Evolutionary conservation across 2,888 invertebrate species (phyloP).

Genomic region (Apotomis turbidana): DNA sequence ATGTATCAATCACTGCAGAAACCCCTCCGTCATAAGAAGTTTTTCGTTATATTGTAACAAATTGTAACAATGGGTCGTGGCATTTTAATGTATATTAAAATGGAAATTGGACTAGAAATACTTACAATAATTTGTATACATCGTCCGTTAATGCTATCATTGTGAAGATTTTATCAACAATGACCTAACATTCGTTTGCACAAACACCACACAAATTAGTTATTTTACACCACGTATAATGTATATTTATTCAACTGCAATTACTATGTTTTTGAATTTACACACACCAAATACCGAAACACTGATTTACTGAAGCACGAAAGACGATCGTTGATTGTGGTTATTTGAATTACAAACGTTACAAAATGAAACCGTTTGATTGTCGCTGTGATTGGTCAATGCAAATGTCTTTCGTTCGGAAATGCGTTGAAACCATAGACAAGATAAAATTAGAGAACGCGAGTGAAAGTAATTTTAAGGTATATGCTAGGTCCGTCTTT

Average conservation of each 20-base stretch:
- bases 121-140: conserved; percentile 72
- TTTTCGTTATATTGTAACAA: neutral
- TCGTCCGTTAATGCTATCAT: conserved; percentile 67
- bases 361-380: conserved; percentile 37
- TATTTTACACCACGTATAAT: conserved; percentile 1
- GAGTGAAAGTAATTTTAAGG: too few relatives aligned
- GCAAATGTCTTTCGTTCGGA: conserved; percentile 19
- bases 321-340: conserved; percentile 38
- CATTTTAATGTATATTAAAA: neutral
- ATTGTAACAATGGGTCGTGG: neutral
- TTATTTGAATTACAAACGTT: conserved; percentile 46
- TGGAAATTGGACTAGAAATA: conserved; percentile 43
- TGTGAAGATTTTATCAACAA: conserved; percentile 43
- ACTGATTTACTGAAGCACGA: conserved; percentile 19
- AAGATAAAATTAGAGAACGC: neutral
- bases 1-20: too few relatives aligned
- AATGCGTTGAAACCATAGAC: conserved; percentile 13
- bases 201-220: conserved; percentile 26
- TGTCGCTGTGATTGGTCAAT: conserved; percentile 54
- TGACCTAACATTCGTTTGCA: conserved; percentile 46
- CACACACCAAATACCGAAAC: conserved; percentile 13
- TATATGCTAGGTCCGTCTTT: too few relatives aligned
- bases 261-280: conserved; percentile 4
- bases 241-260: conserved; percentile 9
- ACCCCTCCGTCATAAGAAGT: neutral